Evolutionary conservation across 2,797 vertebrate species (phyloP).

Genomic region (Danionella dracula): DNA sequence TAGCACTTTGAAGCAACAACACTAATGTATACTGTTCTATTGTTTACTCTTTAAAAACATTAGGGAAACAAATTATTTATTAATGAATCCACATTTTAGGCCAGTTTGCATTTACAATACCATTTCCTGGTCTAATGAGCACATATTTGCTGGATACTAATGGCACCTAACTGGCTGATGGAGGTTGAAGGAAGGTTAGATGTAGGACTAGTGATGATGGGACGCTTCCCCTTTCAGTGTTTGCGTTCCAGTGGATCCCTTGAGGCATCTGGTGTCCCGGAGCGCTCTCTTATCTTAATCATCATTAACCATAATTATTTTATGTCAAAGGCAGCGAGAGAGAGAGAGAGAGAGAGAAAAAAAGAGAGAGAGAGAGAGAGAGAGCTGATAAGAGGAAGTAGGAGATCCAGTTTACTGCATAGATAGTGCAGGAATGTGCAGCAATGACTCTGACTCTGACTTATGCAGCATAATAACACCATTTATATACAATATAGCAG

Average conservation of each 20-base stretch:
- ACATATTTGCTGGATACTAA: not conserved
- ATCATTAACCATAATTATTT: slow-evolving; percentile 69
- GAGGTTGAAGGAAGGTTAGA: slow-evolving; percentile 20
- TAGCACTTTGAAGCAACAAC: too few relatives aligned
- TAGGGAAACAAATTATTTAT: too few relatives aligned
- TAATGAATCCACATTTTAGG: too few relatives aligned
- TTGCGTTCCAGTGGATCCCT: slow-evolving; percentile 59
- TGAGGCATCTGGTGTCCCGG: slow-evolving; percentile 58
- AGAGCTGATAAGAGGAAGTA: slow-evolving; percentile 74
- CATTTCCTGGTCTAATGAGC: not conserved
- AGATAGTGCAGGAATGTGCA: slow-evolving; percentile 76
- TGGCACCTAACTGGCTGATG: not conserved
- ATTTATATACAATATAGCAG: too few relatives aligned
- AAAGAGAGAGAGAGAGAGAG: slow-evolving; percentile 62
- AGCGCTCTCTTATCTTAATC: slow-evolving; percentile 65
- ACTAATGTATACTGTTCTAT: too few relatives aligned
- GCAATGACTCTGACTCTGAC: slow-evolving; percentile 68
- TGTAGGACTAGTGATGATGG: slow-evolving; percentile 26
- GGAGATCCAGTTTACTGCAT: slow-evolving; percentile 80
- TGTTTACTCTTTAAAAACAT: too few relatives aligned
- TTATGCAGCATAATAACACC: too few relatives aligned
- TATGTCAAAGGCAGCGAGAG: slow-evolving; percentile 54
- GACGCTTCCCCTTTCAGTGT: slow-evolving; percentile 53
- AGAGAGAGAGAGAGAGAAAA: slow-evolving; percentile 3
- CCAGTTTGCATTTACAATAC: too few relatives aligned